phyloP scores from a whole-genome alignment of 2,113 vertebrate genomes.

The Saguinus midas region DNA sequence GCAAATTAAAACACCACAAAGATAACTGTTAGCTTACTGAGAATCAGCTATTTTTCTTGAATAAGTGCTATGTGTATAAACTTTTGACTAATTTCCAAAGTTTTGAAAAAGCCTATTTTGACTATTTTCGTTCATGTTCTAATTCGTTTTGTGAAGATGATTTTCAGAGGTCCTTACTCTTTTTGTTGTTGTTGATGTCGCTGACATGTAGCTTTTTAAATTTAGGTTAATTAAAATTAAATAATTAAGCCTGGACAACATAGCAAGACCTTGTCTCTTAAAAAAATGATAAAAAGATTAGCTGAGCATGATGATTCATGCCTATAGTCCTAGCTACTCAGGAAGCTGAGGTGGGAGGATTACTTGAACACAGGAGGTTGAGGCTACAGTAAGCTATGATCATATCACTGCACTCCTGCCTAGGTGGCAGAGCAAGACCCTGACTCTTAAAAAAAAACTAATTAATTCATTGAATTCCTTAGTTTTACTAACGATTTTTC shows the following conservation, averaged over 20 bases:
- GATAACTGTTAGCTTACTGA: background rate
- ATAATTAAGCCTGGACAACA: no score
- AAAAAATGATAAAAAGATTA: no score
- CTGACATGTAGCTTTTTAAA: background rate
- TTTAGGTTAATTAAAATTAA: conserved; percentile 19
- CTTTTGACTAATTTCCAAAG: background rate
- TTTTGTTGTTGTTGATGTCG: background rate
- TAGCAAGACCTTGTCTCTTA: no score
- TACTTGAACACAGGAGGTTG: no score
- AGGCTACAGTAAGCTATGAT: no score
- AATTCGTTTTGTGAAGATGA: background rate
- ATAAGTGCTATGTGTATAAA: background rate
- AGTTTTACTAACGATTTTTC: background rate
- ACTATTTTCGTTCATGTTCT: background rate
- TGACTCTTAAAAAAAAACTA: no score
- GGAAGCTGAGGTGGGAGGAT: no score
- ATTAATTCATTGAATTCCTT: background rate
- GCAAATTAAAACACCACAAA: background rate
- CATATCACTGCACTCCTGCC: no score
- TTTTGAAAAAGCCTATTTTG: background rate
- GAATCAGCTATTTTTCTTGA: background rate
- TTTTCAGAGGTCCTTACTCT: background rate
- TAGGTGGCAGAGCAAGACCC: no score
- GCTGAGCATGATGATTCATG: no score
- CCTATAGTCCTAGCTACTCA: no score